A percentile compares a stretch with the other conserved stretches of the same genome.
Conservation (phyloP, 1,140 invertebrate genomes). For the Grapholita molesta region DNA sequence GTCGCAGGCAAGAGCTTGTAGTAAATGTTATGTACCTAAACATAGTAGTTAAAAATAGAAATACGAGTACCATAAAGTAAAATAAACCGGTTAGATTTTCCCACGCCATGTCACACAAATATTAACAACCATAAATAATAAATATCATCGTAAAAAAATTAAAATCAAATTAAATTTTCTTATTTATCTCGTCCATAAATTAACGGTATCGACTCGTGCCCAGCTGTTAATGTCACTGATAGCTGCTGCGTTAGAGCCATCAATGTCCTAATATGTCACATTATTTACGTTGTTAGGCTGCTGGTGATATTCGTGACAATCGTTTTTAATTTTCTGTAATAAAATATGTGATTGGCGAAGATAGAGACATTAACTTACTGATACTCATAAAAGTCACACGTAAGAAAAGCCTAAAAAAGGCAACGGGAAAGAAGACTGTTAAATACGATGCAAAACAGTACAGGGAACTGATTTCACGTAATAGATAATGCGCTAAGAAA, state of each 20-base stretch:
- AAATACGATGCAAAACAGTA: no score
- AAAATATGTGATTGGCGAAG: neutral
- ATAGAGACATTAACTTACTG: neutral
- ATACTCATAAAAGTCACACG: no score
- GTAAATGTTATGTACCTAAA: no score
- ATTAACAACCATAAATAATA: neutral
- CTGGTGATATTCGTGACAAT: neutral
- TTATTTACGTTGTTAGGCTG: neutral
- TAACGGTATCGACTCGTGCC: conserved; percentile 6
- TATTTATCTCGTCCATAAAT: conserved; percentile 12
- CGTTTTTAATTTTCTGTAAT: neutral
- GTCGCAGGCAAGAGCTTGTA: no score
- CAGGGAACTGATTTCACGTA: no score
- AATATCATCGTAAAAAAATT: conserved; percentile 1
- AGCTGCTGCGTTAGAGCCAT: conserved; percentile 8
- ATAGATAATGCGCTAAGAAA: no score
- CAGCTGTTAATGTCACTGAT: conserved; percentile 17
- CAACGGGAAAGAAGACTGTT: no score
- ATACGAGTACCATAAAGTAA: no score
- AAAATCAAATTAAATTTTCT: conserved; percentile 13
- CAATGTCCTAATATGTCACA: conserved; percentile 14
- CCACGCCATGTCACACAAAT: neutral
- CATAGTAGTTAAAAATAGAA: no score
- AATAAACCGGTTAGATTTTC: neutral
- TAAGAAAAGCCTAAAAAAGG: no score